Percentiles rank a stretch among this genome's conserved stretches.
Evolutionary conservation across 2,888 invertebrate species (phyloP).

Genomic region (Drosophila picticornis): DNA sequence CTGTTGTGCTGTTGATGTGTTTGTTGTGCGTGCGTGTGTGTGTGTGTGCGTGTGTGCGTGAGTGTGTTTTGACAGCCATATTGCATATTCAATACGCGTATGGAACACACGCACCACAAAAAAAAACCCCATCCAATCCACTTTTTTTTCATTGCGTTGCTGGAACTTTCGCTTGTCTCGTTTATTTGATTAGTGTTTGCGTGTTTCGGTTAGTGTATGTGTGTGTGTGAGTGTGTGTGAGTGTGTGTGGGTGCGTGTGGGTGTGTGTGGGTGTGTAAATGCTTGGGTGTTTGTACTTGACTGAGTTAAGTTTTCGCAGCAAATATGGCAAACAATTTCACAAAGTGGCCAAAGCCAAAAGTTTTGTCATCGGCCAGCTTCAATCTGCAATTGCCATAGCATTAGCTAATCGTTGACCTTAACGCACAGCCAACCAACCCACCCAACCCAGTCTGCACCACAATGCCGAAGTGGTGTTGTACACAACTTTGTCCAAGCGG

Average conservation of each 20-base stretch:
- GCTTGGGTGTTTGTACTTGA: conserved; percentile 17
- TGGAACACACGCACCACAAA: too few relatives aligned
- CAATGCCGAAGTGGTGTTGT: neutral
- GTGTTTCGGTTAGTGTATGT: neutral
- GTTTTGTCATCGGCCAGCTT: conserved; percentile 64
- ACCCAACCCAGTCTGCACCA: neutral
- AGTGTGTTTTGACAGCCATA: conserved; percentile 59
- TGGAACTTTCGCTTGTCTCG: conserved; percentile 42
- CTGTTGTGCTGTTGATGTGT: neutral
- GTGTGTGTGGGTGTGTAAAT: conserved; percentile 13
- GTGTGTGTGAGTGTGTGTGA: conserved; percentile 9
- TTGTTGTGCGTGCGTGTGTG: conserved; percentile 24
- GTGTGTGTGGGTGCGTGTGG: conserved; percentile 8
- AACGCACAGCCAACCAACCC: conserved; percentile 15
- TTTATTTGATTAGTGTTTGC: conserved; percentile 74
- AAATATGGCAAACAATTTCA: conserved; percentile 81
- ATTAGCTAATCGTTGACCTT: conserved; percentile 74
- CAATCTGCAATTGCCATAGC: conserved; percentile 55
- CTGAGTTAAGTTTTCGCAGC: conserved; percentile 68
- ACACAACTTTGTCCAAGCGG: neutral
- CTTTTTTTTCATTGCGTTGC: conserved; percentile 15
- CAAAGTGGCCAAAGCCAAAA: conserved; percentile 74
- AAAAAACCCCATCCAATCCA: neutral
- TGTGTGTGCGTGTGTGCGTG: conserved; percentile 19
- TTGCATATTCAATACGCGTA: conserved; percentile 79